Conservation (phyloP, 2,888 invertebrate species). For the Spatulosminthurus flaviceps region DNA sequence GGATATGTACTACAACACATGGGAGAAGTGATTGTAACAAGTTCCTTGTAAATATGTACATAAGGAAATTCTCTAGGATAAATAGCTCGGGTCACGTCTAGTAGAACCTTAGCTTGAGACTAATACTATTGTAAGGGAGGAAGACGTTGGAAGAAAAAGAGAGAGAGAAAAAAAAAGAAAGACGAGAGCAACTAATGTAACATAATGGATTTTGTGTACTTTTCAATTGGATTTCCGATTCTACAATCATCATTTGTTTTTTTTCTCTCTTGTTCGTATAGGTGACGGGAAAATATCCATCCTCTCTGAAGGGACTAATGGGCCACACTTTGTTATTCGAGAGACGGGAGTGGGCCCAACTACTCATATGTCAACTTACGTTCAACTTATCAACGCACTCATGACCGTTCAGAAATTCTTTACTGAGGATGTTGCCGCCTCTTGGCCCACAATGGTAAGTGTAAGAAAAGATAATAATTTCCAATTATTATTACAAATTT, state of each 20-base stretch:
- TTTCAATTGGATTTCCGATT: constrained; percentile 37
- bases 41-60: too few species aligned
- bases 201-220: constrained; percentile 40
- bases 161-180: neutral
- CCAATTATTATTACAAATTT: neutral
- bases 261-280: too few species aligned
- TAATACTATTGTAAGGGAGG: neutral
- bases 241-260: constrained; percentile 27
- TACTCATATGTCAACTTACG: constrained; percentile 62
- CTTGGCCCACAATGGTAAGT: constrained; percentile 62
- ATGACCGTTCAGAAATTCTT: constrained; percentile 63
- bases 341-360: constrained; percentile 61
- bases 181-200: constrained; percentile 6
- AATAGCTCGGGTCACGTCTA: constrained; percentile 15
- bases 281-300: constrained; percentile 63
- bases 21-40: neutral
- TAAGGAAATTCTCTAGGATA: constrained; percentile 18
- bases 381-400: constrained; percentile 63
- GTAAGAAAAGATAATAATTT: neutral
- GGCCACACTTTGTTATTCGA: constrained; percentile 62
- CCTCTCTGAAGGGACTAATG: constrained; percentile 62
- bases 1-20: too few species aligned
- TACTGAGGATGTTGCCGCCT: constrained; percentile 61
- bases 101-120: neutral
- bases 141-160: neutral